Evolutionary conservation across 2,113 vertebrate species (phyloP), one percentile per base, ranked within the genome.

Genomic region (Perca flavescens): DNA sequence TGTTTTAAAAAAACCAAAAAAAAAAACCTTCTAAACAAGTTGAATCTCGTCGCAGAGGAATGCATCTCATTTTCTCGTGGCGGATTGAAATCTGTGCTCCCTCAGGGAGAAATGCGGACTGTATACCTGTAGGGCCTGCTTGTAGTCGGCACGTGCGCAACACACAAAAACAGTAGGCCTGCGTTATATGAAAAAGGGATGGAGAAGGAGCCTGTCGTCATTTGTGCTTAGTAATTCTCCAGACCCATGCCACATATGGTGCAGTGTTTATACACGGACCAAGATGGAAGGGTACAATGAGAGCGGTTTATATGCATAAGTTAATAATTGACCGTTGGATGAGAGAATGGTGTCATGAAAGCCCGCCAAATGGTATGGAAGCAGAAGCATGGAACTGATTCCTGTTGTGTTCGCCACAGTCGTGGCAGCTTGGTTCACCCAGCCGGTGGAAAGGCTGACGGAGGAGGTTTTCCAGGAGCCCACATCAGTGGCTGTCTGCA

Each of bases 371-470:
- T 25, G 12, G 52, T 78, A 68, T 77, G 74, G 81, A 85, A 75
- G 80, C 80, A 15, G 54, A 79, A 14, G 43, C 54, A 16, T 40
- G 56, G 69, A 34, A 72, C 67, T 1, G 10, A 79, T 75, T 74
- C 19, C 53, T 13, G 49, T 88, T 78, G 64, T 86, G 88, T 79
- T 83, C 22, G 67, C 86, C 83, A 78, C 88, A 81, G 86, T 43
- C 34, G 40, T 50, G 79, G 81, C 73, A 25, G 58, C 14, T 70
- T 13, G 66, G 88, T 80, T 74, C 74, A 80, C 66, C 74, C 0
- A 71, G 21, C 2, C 31, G 65, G 62, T 74, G 78, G 90, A 93
- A 93, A 91, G 84, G 74, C 90, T 94, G 92, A 91, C 83, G 0
- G 78, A 75, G 81, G 75, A 78, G 72, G 50, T 60, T 87, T 88